Evolutionary conservation across 2,797 vertebrate genomes (phyloP).

Genomic region (Hapalemur alaotrensis): DNA sequence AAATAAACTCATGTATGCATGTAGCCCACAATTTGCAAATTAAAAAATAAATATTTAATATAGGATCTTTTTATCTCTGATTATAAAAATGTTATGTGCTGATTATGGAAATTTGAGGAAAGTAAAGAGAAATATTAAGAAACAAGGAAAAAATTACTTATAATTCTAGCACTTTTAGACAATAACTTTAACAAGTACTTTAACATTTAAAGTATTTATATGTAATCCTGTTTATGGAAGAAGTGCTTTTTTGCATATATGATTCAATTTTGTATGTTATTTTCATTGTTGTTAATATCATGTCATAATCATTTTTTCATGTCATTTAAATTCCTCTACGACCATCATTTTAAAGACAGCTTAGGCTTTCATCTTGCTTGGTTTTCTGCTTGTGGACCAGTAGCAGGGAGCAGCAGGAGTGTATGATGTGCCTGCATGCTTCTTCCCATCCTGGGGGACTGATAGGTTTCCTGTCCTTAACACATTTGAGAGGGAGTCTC

Average conservation of each 20-base stretch:
- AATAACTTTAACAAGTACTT: neutral
- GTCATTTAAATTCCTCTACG: neutral
- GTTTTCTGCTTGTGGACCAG: neutral
- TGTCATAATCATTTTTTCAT: neutral
- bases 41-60: neutral
- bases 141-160: neutral
- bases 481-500: too few species aligned
- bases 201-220: neutral
- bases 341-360: neutral
- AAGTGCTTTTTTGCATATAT: neutral
- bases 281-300: neutral
- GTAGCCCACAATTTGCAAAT: neutral
- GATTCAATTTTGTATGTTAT: neutral
- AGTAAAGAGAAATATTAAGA: neutral
- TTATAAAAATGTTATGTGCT: neutral
- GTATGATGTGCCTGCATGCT: accelerated
- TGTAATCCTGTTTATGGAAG: neutral
- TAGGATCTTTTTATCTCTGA: neutral
- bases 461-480: neutral
- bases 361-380: neutral
- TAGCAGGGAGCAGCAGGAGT: neutral
- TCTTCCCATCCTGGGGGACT: neutral
- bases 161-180: neutral
- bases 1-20: neutral
- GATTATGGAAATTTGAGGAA: neutral